Percentiles rank a stretch among this genome's conserved stretches.
Evolutionary conservation across 1,140 invertebrate genomes (phyloP).

Genomic region (Drosophila prosaltans): DNA sequence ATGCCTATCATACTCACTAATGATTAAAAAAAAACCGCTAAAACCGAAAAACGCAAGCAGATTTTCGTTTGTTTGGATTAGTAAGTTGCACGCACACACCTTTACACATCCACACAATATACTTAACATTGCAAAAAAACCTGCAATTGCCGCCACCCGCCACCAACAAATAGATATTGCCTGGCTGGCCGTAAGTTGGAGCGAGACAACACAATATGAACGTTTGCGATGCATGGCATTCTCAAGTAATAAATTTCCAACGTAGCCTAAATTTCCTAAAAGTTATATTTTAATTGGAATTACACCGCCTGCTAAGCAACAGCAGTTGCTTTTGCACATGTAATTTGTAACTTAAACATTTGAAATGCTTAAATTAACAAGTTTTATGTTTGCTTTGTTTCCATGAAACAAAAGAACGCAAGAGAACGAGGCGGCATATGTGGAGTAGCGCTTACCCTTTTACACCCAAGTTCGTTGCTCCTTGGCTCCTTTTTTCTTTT

Average conservation of each 20-base stretch:
- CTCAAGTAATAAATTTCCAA: slow-evolving; percentile 40
- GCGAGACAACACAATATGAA: slow-evolving; percentile 55
- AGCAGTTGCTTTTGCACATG: slow-evolving; percentile 3
- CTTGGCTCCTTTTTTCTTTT: slow-evolving; percentile 76
- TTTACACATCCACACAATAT: background rate
- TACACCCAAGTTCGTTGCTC: slow-evolving; percentile 76
- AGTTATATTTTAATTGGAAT: slow-evolving; percentile 31
- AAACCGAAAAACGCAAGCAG: background rate
- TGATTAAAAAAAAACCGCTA: background rate
- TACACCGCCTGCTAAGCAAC: background rate
- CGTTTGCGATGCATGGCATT: slow-evolving; percentile 31
- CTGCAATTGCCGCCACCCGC: slow-evolving; percentile 41
- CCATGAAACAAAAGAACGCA: slow-evolving; percentile 17
- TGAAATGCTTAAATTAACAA: background rate
- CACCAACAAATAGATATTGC: slow-evolving; percentile 27
- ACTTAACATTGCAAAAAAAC: slow-evolving; percentile 43
- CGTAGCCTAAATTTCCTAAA: slow-evolving; percentile 40
- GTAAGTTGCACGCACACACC: slow-evolving; percentile 4
- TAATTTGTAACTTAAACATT: slow-evolving; percentile 14
- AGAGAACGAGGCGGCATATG: slow-evolving; percentile 26
- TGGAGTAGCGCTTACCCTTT: slow-evolving; percentile 73
- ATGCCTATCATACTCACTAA: background rate
- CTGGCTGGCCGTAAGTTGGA: slow-evolving; percentile 26
- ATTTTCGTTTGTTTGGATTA: slow-evolving; percentile 10
- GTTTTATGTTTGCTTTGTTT: slow-evolving; percentile 8